Evolutionary conservation across 1,140 invertebrate species (phyloP).

Genomic region (Spodoptera frugiperda): DNA sequence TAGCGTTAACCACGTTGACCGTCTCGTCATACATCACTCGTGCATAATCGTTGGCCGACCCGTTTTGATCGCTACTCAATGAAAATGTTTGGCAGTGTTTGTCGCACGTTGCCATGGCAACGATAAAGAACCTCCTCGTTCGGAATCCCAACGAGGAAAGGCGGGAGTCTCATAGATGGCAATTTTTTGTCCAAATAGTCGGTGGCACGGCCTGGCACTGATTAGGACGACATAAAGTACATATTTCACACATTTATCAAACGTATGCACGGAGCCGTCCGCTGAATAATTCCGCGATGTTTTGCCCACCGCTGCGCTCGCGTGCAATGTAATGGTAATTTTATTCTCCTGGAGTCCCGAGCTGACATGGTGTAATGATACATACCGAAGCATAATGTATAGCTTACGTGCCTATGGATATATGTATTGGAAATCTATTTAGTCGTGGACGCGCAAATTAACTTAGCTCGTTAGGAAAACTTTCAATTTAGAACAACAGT

Average conservation of each 20-base stretch:
- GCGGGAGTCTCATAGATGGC: conserved; percentile 37
- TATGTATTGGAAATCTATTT: conserved; percentile 10
- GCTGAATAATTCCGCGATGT: conserved; percentile 10
- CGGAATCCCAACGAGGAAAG: conserved; percentile 44
- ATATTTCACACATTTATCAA: conserved; percentile 40
- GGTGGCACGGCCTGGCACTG: conserved; percentile 59
- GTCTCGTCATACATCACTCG: conserved; percentile 80
- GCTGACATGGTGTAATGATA: conserved; percentile 9
- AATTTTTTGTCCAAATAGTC: conserved; percentile 46
- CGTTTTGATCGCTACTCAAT: conserved; percentile 46
- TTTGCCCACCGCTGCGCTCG: not conserved
- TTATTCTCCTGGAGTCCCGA: conserved; percentile 6
- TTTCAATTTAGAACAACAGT: not conserved
- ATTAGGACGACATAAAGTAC: conserved; percentile 37
- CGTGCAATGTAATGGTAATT: conserved; percentile 29
- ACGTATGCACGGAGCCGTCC: conserved; percentile 9
- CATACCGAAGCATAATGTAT: not conserved
- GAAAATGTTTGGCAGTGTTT: conserved; percentile 77
- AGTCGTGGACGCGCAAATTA: not conserved
- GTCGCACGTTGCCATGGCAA: conserved; percentile 77
- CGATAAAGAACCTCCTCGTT: conserved; percentile 52
- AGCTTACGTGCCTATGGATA: not conserved
- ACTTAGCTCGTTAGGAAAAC: not conserved
- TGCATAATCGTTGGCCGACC: conserved; percentile 46
- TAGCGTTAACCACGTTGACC: conserved; percentile 69